Conservation (phyloP, 2,888 invertebrate species). For the Caenorhabditis sinica region DNA sequence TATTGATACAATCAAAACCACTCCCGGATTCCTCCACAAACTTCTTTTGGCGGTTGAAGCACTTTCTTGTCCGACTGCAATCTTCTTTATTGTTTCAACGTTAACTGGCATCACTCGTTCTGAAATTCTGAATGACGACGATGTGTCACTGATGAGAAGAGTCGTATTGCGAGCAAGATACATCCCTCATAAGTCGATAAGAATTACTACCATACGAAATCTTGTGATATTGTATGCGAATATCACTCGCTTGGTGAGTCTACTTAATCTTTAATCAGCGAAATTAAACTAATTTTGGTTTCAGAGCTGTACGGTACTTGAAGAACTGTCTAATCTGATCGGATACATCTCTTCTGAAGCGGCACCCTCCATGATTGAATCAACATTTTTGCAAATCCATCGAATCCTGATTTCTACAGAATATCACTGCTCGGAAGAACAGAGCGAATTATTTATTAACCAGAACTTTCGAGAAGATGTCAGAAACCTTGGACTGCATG, state of each 20-base stretch:
- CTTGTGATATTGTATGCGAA: constrained; percentile 49
- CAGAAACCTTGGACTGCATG: constrained; percentile 21
- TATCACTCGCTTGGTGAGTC: constrained; percentile 26
- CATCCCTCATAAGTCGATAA: constrained; percentile 61
- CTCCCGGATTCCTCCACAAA: constrained; percentile 40
- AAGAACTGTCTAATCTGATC: constrained; percentile 46
- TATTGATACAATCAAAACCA: constrained; percentile 15
- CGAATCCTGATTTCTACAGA: not conserved
- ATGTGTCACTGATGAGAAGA: constrained; percentile 44
- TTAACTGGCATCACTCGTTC: constrained; percentile 9
- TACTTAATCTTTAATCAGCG: not conserved
- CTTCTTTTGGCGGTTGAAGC: constrained; percentile 51
- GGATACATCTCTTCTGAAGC: constrained; percentile 34
- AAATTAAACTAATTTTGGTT: not conserved
- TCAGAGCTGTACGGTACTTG: constrained; percentile 25
- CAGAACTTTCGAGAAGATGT: not conserved
- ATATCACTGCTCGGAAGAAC: not conserved
- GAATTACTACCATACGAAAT: constrained; percentile 57
- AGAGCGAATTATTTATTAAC: not conserved
- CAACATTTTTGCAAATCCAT: constrained; percentile 16
- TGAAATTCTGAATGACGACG: constrained; percentile 29
- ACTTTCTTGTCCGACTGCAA: constrained; percentile 63
- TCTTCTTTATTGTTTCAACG: constrained; percentile 58
- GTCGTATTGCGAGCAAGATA: constrained; percentile 37
- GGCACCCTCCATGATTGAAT: constrained; percentile 11